Evolutionary conservation across 2,113 vertebrate genomes (phyloP), one percentile per base, ranked within the genome.

Genomic region (Pygoscelis antarcticus): DNA sequence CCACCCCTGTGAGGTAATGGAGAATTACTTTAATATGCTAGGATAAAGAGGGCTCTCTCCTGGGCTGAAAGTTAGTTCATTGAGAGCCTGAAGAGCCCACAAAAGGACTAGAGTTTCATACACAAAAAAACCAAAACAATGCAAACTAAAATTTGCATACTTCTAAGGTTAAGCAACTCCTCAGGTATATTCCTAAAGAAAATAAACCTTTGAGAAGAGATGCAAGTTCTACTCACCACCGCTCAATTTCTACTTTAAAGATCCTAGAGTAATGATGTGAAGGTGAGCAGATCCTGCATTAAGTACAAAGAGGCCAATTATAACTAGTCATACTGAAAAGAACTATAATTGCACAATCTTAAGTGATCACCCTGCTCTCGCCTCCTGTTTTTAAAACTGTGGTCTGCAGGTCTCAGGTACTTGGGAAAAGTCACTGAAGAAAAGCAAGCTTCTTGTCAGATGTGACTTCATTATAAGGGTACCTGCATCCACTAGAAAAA

Each of bases 1-100:
- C 16, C 0, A 0, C 8, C 58, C 36, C 40, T 3, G 0, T 6
- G 34, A 88, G 79, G 66, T 62, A 80, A 90, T 54, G 34, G 81
- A 82, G 52, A 82, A 91, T 49, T 60, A 78, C 55, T 90, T 93
- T 29, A 70, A 42, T 30, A 57, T 13, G 13, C 12, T 16, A 68
- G 29, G 34, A 85, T 23, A 92, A 80, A 83, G 29, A 62, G 1
- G 23, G 13, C 15, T 10, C 32, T 76, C 55, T 91, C 40, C 76
- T 38, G 34, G 25, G 46, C 44, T 83, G 19, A 34, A 92, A 76
- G 49, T 55, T 54, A 65, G 47, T 52, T 80, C 74, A 70, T 0
- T 3, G 17, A 27, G 16, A 79, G 26, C 34, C 40, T 79, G 12
- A 70, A 68, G 34, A 79, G 27, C 15, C 21, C 38, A 71, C 2